Percentiles rank a stretch among this genome's conserved stretches.
phyloP scores from a whole-genome alignment of 2,888 invertebrate genomes.

The Yponomeuta malinellus region DNA sequence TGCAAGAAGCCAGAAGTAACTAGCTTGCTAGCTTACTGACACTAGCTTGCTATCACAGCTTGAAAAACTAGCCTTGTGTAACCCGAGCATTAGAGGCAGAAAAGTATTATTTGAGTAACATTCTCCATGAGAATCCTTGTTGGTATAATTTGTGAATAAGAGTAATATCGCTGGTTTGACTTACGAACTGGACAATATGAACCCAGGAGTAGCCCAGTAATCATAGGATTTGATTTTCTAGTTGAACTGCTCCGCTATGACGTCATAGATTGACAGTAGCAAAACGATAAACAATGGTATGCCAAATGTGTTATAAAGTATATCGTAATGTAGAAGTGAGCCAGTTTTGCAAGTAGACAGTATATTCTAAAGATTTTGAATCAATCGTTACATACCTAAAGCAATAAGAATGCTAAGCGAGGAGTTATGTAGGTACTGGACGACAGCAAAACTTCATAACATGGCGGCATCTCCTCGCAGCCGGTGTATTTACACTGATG shows the following conservation, averaged over 20 bases:
- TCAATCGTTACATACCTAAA: neutral
- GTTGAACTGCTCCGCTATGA: conserved; percentile 37
- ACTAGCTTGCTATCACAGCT: too few relatives aligned
- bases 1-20: too few relatives aligned
- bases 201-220: too few relatives aligned
- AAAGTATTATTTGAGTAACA: too few relatives aligned
- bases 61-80: too few relatives aligned
- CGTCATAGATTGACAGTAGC: conserved; percentile 73
- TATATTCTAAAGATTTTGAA: neutral
- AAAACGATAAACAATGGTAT: conserved; percentile 61
- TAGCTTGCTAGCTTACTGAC: too few relatives aligned
- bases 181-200: too few relatives aligned
- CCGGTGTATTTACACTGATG: conserved; percentile 55
- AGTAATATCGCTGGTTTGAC: too few relatives aligned
- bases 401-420: neutral
- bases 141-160: too few relatives aligned
- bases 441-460: conserved; percentile 74
- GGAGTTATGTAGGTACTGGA: conserved; percentile 29
- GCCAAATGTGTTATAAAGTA: conserved; percentile 11
- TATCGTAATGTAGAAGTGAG: neutral
- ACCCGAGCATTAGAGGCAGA: too few relatives aligned
- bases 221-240: neutral
- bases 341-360: neutral
- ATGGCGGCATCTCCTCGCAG: conserved; percentile 73
- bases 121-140: too few relatives aligned